Evolutionary conservation across 2,113 vertebrate species (phyloP).

Genomic region (Salvator merianae): DNA sequence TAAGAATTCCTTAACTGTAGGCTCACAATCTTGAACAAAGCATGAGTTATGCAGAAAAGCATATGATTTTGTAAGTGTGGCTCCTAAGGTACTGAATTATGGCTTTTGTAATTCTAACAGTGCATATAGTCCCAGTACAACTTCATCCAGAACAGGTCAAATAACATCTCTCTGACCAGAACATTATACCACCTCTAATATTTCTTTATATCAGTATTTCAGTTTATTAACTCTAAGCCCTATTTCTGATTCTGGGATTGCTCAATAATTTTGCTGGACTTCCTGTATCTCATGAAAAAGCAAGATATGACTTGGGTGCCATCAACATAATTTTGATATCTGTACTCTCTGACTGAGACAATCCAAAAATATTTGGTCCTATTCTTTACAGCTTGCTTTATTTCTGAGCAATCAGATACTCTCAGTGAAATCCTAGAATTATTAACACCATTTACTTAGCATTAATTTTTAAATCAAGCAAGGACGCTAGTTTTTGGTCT

Average conservation of each 20-base stretch:
- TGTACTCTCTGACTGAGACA: not conserved
- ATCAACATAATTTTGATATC: not conserved
- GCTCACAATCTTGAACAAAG: not conserved
- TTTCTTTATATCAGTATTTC: not conserved
- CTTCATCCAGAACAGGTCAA: not conserved
- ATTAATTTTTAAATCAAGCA: conserved; percentile 4
- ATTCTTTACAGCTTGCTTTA: not conserved
- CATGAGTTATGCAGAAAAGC: not conserved
- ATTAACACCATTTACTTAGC: not conserved
- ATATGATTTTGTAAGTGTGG: not conserved
- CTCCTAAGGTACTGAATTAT: not conserved
- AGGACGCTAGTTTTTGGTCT: not conserved
- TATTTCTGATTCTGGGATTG: not conserved
- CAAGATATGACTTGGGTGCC: not conserved
- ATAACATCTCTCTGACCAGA: not conserved
- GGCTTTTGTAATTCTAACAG: not conserved
- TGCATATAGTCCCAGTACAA: not conserved
- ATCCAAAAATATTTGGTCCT: not conserved
- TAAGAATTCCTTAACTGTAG: not conserved
- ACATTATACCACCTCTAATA: not conserved
- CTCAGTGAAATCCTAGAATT: not conserved
- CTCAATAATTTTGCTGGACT: not conserved
- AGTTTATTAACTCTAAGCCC: not conserved
- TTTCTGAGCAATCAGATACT: not conserved
- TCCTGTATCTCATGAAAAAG: not conserved